Base-by-base conservation (phyloP, 1,140 invertebrate species). In the Solenopsis fugax region DNA sequence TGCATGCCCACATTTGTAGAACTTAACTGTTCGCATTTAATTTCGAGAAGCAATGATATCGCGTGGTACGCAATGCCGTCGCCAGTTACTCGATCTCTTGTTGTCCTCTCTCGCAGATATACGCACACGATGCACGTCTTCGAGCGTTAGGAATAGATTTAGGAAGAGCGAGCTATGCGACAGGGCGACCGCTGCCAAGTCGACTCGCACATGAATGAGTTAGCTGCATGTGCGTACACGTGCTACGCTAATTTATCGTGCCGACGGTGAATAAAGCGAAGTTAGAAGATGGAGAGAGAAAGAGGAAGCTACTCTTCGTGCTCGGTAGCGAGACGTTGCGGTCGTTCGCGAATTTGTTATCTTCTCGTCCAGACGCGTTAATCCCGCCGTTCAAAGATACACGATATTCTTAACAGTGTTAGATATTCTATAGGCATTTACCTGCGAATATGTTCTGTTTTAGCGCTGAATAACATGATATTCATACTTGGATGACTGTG, bases 141-240 rank as follows among this genome's bases (percentile, higher is more conserved):
- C 75, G 73, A 84, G 72, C 88, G 76, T 80, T 90, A 87, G 77
- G 89, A 93, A 95, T 95, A 94, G 93, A 93, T 93, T 93, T 93
- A 92, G 93, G 93, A 94, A 94, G 92, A 92, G 84, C 91, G 91
- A 94, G 91, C 82, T 93, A 94, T 94, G 93, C 94, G 87, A 89
- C 87, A 85, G 52, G 72, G 10, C 21, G 64, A 21, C 34, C 77
- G 91, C 89, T 94, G 92, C 93, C 93, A 93, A 93, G 88, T 90
- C 89, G 87, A 84, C 88, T 88, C 87, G 89, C 89, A 92, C 92
- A 95, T 95, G 94, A 95, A 95, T 95, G 94, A 93, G 93, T 92
- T 90, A 89, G 81, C 90, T 92, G 88, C 90, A 90, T 90, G 91
- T 78, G 92, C 89, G 89, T 92, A 93, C 93, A 94, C 94, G 94